Evolutionary conservation across 2,888 invertebrate species (phyloP), one percentile per base, ranked within the genome.

Genomic region (Anodontia alba): DNA sequence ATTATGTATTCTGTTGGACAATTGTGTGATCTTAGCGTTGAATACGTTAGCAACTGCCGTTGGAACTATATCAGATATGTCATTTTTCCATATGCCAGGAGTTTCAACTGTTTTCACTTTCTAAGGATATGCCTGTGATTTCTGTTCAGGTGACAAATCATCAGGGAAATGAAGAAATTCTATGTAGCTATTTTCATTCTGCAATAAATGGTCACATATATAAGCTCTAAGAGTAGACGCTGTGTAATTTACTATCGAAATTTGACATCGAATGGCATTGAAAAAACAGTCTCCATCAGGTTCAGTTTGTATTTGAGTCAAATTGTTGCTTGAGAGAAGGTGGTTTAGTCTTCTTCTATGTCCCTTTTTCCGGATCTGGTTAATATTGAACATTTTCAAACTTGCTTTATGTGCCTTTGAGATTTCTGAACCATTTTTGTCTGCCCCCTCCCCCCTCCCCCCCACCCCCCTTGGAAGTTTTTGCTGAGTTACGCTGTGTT

Each of bases 241-340:
- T 31, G 31, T 57, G 7, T 29, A 62, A 31, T 15, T 33, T 31
- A 33, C 33, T 15, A 15, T 33, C 3, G 12, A 5, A 33, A 62
- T 31, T 33, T 62, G 62, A 17, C 17, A 15, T 10, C 12, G 10
- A 20, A 62, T 33, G 5, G 62, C 31, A 62, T 62, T 62, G 33
- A 62, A 62, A 33, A 62, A 62, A 33, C 62, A 62, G 62, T 62
- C 29, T 26, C 62, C 62, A 33, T 62, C 62, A 33, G 62, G 33
- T 20, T 15, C 33, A 7, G 33, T 12, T 33, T 33, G 31, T 33
- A 62, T 33, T 20, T 62, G 31, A 33, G 62, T 33, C 17, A 62
- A 33, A 62, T 62, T 62, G 33, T 62, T 62, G 62, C 62, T 62
- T 62, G 62, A 33, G 17, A 62, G 33, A 31, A 62, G 62, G 17